A percentile compares a stretch with the other conserved stretches of the same genome.
These are phyloP conservation scores for Etheostoma cragini DNA, from an alignment of 2,113 vertebrate species.

Conservation along the genomic window DNA sequence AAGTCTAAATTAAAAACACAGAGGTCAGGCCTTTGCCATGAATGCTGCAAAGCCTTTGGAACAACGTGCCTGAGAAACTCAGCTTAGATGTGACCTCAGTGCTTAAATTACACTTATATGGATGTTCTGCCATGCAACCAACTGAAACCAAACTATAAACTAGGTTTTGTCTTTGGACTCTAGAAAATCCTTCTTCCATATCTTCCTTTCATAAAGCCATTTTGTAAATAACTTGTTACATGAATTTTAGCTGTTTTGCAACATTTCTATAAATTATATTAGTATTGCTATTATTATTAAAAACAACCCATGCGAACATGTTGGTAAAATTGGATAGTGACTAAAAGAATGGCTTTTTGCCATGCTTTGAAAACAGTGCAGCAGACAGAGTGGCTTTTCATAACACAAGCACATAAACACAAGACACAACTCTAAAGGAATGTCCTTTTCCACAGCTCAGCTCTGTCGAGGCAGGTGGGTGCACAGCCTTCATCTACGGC, in stretches of 20 bases:
- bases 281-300: background rate
- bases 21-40: conserved; percentile 11
- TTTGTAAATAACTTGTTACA: background rate
- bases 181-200: background rate
- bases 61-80: conserved; percentile 13
- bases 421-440: conserved; percentile 65
- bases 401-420: conserved; percentile 32
- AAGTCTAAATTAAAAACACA: conserved; percentile 44
- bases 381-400: conserved; percentile 32
- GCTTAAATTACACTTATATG: conserved; percentile 15
- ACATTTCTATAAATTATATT: background rate
- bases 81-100: conserved; percentile 12
- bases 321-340: background rate
- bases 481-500: conserved; percentile 92
- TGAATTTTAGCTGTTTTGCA: background rate
- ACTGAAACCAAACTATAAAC: background rate
- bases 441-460: conserved; percentile 87
- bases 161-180: background rate
- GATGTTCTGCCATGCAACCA: conserved; percentile 1
- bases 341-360: conserved; percentile 16
- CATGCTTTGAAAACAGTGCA: conserved; percentile 26
- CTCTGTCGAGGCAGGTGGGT: conserved; percentile 90
- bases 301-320: background rate
- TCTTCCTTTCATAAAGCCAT: background rate
- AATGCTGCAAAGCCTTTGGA: conserved; percentile 34